Base-by-base conservation (phyloP, 2,797 vertebrate genomes). In the Semaprochilodus insignis region DNA sequence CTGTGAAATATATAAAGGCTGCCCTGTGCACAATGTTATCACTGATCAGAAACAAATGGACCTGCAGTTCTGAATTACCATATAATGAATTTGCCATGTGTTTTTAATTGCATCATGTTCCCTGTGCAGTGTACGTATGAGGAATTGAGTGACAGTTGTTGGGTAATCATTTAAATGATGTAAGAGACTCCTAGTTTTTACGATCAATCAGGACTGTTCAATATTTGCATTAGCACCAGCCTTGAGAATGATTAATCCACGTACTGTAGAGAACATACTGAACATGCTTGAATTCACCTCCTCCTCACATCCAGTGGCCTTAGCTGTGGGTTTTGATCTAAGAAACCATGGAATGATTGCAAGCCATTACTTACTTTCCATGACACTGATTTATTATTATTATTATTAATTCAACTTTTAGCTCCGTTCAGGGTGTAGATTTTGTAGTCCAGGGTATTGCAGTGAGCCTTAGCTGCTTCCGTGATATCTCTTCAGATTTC, bases 171-270 rank as follows among this genome's bases (percentile, higher is more conserved):
- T 83, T 80, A 34, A 54, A 87, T 60, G 21, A 19, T 23, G 19
- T 40, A 80, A 60, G 51, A 48, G n/a, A 54, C 65, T 62, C 44
- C 6, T 75, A 44, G 74, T 85, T 74, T 66, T 80, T 89, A 89
- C 88, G 80, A 89, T 83, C 82, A 86, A 88, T 88, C 91, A 92
- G 91, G 91, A 92, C 88, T 84, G 83, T 84, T 92, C 87, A 90
- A 87, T 91, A 92, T 92, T 90, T 91, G 91, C 92, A 91, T 93
- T 89, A 85, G 85, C 88, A 83, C 82, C 71, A 77, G 76, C 85
- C 84, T 88, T 85, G 72, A 85, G 84, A 88, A 85, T 74, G 78
- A 88, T 87, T 80, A 81, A 77, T 81, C 81, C 21, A 6, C n/a
- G 83, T 84, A 84, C 83, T 84, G 83, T 84, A 81, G 74, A 84